Conservation (phyloP, 2,113 vertebrate species). For the Ursus arctos region DNA sequence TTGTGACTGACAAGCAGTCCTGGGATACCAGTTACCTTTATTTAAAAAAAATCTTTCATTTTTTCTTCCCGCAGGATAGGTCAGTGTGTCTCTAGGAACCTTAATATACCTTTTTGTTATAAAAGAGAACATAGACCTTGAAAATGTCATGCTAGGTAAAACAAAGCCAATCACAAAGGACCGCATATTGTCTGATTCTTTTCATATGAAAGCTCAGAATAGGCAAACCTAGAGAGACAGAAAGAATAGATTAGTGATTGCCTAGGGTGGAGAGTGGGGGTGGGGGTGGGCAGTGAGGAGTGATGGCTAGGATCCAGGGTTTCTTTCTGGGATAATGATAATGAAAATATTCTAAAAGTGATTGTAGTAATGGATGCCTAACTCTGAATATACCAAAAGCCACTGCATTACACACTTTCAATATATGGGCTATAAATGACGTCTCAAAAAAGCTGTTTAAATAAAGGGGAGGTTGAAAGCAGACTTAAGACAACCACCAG, state of each 20-base stretch:
- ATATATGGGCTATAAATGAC: constrained; percentile 25
- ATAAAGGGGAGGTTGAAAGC: background rate
- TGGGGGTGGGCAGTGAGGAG: background rate
- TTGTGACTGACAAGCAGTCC: constrained; percentile 5
- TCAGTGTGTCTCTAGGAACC: background rate
- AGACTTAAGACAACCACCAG: constrained; percentile 11
- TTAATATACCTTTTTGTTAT: constrained; percentile 10
- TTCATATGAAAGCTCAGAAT: constrained; percentile 21
- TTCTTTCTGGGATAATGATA: constrained; percentile 28
- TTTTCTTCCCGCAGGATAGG: constrained; percentile 22
- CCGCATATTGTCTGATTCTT: background rate
- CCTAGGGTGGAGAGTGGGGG: background rate
- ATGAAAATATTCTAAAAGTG: constrained; percentile 47
- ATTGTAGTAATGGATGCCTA: background rate
- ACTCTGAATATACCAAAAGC: constrained; percentile 9
- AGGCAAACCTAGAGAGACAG: background rate
- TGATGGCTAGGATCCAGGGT: background rate
- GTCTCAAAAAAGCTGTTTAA: constrained; percentile 33
- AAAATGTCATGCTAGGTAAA: constrained; percentile 42
- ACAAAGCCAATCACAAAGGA: background rate
- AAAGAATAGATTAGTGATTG: background rate
- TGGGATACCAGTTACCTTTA: background rate
- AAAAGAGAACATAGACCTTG: background rate
- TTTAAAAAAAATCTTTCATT: constrained; percentile 23
- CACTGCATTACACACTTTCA: background rate